Conservation (phyloP, 2,797 vertebrate species). For the Betta splendens region DNA sequence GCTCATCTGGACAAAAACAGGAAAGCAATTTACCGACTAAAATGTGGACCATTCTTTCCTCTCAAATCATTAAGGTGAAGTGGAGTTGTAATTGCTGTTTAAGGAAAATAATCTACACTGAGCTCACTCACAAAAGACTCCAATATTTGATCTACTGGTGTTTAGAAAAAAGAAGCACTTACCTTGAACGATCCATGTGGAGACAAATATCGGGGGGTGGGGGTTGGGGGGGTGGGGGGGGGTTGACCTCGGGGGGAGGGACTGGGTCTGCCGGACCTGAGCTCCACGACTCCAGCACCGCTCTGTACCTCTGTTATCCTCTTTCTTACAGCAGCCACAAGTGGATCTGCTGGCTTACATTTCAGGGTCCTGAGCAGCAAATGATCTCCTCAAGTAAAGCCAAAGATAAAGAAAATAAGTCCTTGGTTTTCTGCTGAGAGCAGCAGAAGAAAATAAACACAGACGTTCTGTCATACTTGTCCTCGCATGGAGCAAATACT, state of each 20-base stretch:
- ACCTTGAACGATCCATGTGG: slow-evolving; percentile 27
- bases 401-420: slow-evolving; percentile 66
- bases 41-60: slow-evolving; percentile 44
- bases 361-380: slow-evolving; percentile 61
- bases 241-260: slow-evolving; percentile 13
- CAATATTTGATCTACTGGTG: slow-evolving; percentile 35
- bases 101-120: slow-evolving; percentile 54
- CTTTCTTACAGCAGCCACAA: slow-evolving; percentile 36
- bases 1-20: slow-evolving; percentile 37
- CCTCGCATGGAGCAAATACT: slow-evolving; percentile 29
- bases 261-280: slow-evolving; percentile 27
- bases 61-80: slow-evolving; percentile 55
- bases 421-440: slow-evolving; percentile 59
- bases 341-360: slow-evolving; percentile 69
- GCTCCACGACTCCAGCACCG: neutral
- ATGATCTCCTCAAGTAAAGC: slow-evolving; percentile 67
- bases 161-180: slow-evolving; percentile 49
- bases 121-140: slow-evolving; percentile 38
- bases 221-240: slow-evolving; percentile 1
- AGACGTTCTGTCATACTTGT: slow-evolving; percentile 38
- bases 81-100: slow-evolving; percentile 65
- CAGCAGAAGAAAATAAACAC: slow-evolving; percentile 37
- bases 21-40: slow-evolving; percentile 64
- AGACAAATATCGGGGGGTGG: slow-evolving; percentile 13
- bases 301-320: slow-evolving; percentile 20